Base-by-base conservation (phyloP, 2,113 vertebrate species). In the Gallinago media region DNA sequence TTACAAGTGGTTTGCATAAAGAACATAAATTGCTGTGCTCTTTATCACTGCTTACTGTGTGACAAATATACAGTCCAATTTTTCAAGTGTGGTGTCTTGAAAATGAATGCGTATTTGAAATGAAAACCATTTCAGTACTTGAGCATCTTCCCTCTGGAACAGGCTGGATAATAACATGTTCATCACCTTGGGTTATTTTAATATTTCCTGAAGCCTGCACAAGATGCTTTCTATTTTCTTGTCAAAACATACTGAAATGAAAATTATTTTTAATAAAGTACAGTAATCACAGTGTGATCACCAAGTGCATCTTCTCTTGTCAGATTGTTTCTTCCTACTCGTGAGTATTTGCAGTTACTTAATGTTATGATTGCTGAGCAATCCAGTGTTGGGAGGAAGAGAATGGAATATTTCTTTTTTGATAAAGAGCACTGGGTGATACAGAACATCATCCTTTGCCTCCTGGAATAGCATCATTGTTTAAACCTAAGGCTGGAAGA, bases 211-310 rank as follows among this genome's bases (percentile, higher is more conserved):
- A 95, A 94, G 75, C 50, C 74, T 92, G 86, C 75, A 84, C 83
- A 91, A 94, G 84, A 94, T 89, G 78, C 66, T 84, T 96, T 98
- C 96, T 96, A 71, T 97, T 97, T 97, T 79, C 94, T 92, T 96
- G 92, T 97, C 88, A 96, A 93, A 97, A 94, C 89, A 96, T 34
- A 84, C 56, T 66, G 89, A 97, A 95, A 93, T 88, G 92, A 97
- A 97, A 95, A 96, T 96, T 96, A 96, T 88, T 96, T 97, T 95
- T 94, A 97, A 96, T 97, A 97, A 96, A 95, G 91, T 88, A 77
- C 73, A 92, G 73, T 91, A 89, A 72, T 96, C 84, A 81, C 76
- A 77, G 87, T 77, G 67, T 89, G 88, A 87, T 94, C 91, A 72
- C 58, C 56, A 67, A 95, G 85, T 67, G 76, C 71, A 88, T 92